These are phyloP conservation scores for Casuarius casuarius DNA, from an alignment of 2,113 vertebrate genomes.

Conservation along the genomic window DNA sequence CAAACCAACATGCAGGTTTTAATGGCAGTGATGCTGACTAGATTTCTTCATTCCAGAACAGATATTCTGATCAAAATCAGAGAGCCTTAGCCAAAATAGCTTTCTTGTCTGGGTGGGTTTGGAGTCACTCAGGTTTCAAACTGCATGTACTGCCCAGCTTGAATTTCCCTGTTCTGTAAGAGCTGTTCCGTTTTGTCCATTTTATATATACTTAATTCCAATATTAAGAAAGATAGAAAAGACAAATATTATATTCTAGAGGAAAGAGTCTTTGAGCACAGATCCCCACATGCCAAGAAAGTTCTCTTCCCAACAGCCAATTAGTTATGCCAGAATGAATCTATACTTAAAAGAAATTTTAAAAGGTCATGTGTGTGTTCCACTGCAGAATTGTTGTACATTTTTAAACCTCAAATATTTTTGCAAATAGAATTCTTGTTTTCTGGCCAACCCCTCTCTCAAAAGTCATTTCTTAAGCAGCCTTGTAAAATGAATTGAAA, in stretches of 20 bases:
- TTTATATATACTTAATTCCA: neutral
- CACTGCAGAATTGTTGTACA: neutral
- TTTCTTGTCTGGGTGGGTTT: neutral
- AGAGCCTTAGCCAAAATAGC: neutral
- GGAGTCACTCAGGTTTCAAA: neutral
- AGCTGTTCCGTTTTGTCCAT: neutral
- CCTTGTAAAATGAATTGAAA: neutral
- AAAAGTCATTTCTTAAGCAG: neutral
- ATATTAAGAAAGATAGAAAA: neutral
- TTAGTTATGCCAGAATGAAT: neutral
- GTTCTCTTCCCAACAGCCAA: neutral
- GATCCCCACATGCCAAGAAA: neutral
- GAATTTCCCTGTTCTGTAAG: neutral
- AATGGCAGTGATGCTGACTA: neutral
- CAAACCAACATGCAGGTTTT: neutral
- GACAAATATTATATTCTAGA: neutral
- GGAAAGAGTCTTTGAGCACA: neutral
- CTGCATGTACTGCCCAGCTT: neutral
- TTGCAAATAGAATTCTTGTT: slow-evolving; percentile 43
- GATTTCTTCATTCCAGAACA: neutral
- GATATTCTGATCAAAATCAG: neutral
- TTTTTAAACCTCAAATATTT: slow-evolving; percentile 38
- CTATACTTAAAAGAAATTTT: slow-evolving; percentile 7
- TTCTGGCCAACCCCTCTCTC: neutral
- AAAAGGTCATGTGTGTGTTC: neutral